Conservation (phyloP, 2,797 vertebrate genomes). For the Danio aesculapii region DNA sequence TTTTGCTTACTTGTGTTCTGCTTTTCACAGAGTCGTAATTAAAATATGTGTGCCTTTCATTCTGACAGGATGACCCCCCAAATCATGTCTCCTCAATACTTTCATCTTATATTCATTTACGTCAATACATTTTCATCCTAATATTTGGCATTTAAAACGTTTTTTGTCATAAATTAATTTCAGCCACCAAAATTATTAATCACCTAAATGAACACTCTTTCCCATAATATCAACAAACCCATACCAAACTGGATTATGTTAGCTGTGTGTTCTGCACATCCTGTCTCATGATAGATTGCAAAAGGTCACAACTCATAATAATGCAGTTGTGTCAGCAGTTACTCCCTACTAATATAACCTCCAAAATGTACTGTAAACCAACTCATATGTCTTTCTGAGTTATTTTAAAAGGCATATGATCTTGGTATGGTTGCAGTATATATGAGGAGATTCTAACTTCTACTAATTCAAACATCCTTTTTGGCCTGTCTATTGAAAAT, state of each 20-base stretch:
- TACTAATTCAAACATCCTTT: neutral
- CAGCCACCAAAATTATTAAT: too few species aligned
- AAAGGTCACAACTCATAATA: slow-evolving; percentile 3
- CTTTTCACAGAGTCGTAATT: too few species aligned
- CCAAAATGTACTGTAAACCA: neutral
- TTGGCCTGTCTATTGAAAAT: neutral
- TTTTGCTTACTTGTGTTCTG: too few species aligned
- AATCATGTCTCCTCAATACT: too few species aligned
- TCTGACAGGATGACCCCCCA: too few species aligned
- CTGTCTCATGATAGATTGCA: neutral
- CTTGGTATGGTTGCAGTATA: neutral
- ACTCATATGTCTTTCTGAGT: neutral
- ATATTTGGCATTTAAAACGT: too few species aligned
- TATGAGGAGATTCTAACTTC: neutral
- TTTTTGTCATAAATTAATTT: too few species aligned
- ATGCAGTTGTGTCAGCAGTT: neutral
- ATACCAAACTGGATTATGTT: neutral
- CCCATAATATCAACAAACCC: neutral
- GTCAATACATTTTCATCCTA: too few species aligned
- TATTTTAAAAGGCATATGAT: neutral
- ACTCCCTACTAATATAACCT: neutral
- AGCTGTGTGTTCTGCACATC: neutral
- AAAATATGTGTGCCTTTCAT: too few species aligned
- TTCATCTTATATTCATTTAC: too few species aligned
- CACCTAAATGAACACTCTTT: too few species aligned